Percentiles rank a stretch among this genome's conserved stretches.
Evolutionary conservation across 2,113 vertebrate species (phyloP).

Genomic region (Cinclus mexicanus): DNA sequence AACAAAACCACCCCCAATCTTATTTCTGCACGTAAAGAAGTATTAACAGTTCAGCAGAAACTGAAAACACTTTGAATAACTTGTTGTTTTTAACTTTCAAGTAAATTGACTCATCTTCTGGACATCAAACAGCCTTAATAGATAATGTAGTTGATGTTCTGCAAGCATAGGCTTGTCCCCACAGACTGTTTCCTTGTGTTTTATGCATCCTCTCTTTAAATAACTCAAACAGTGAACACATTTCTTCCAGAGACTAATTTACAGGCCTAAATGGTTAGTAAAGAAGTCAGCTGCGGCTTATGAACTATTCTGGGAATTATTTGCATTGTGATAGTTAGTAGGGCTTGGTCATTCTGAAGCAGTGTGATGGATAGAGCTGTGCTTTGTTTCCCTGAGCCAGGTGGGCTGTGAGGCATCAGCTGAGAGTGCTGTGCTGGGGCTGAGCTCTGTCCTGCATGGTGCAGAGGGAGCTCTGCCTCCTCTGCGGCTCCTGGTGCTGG

Average conservation of each 20-base stretch:
- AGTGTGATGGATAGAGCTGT: rapidly evolving
- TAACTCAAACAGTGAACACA: background rate
- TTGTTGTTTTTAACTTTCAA: background rate
- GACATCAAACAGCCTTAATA: background rate
- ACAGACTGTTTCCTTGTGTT: background rate
- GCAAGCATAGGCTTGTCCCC: background rate
- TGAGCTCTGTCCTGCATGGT: too few relatives aligned
- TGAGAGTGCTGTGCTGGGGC: background rate
- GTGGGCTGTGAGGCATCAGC: background rate
- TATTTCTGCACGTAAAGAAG: background rate
- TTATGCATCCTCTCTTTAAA: background rate
- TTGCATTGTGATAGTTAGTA: background rate
- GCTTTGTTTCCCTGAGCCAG: background rate
- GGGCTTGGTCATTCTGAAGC: background rate
- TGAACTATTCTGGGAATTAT: background rate
- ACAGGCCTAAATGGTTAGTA: background rate
- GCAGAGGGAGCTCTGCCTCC: too few relatives aligned
- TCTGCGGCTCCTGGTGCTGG: too few relatives aligned
- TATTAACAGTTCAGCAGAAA: background rate
- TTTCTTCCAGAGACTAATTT: background rate
- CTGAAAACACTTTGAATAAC: background rate
- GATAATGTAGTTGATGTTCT: background rate
- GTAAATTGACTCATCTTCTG: background rate
- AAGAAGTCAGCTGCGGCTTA: background rate
- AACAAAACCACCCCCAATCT: background rate